Conservation (phyloP, 2,888 invertebrate genomes). For the Monoplex corrugatus region DNA sequence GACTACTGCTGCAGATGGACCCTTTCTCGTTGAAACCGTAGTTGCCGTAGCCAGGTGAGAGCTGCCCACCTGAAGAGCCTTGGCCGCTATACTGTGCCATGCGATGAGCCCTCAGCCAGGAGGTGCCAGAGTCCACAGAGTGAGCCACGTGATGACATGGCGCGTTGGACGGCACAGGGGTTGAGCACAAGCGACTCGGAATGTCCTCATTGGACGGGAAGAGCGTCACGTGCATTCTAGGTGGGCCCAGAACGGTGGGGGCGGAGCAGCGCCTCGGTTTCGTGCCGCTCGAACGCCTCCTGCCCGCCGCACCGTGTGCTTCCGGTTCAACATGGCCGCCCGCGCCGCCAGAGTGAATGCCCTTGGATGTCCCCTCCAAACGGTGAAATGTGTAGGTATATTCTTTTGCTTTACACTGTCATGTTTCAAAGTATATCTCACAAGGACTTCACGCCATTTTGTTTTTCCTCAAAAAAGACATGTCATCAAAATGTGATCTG, state of each 20-base stretch:
- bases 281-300: conserved; percentile 53
- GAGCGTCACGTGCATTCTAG: conserved; percentile 34
- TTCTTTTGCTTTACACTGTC: no score
- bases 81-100: conserved; percentile 11
- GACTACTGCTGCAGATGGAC: conserved; percentile 44
- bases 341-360: conserved; percentile 47
- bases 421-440: no score
- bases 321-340: conserved; percentile 57
- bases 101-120: conserved; percentile 40
- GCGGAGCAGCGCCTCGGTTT: conserved; percentile 60
- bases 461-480: no score
- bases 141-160: conserved; percentile 34
- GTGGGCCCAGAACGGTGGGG: conserved; percentile 56
- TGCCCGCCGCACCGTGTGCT: conserved; percentile 55
- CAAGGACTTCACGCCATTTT: no score
- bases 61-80: conserved; percentile 8
- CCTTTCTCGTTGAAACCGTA: conserved; percentile 42
- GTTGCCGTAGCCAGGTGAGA: conserved; percentile 38
- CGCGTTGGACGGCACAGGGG: conserved; percentile 47
- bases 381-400: no score
- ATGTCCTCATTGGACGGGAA: conserved; percentile 50
- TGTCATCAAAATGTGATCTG: no score
- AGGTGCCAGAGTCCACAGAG: conserved; percentile 45
- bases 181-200: conserved; percentile 52
- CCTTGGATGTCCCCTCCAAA: neutral